Evolutionary conservation across 2,797 vertebrate species (phyloP).

Genomic region (Chiroxiphia lanceolata): DNA sequence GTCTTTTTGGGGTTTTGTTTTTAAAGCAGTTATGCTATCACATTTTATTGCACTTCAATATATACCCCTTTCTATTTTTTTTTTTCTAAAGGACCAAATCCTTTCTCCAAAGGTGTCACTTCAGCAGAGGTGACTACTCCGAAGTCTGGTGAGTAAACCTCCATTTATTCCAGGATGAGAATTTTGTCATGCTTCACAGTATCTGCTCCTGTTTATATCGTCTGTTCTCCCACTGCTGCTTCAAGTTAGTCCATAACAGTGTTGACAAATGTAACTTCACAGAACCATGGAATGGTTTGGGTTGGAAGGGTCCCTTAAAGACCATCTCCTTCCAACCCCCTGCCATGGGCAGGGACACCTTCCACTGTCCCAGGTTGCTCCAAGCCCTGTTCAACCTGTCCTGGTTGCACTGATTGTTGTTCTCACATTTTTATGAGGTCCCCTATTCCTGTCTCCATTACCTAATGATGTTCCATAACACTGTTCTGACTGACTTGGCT

Average conservation of each 20-base stretch:
- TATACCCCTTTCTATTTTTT: background rate
- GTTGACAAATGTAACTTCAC: background rate
- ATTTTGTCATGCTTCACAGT: background rate
- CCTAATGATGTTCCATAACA: background rate
- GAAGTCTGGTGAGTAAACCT: constrained; percentile 79
- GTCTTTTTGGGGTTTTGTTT: background rate
- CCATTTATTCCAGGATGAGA: background rate
- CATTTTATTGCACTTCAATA: background rate
- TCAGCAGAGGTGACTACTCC: constrained; percentile 70
- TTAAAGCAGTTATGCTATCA: background rate
- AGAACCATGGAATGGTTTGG: background rate
- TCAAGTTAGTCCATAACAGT: background rate
- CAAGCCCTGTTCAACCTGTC: rapidly evolving
- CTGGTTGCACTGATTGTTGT: background rate
- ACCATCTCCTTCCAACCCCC: background rate
- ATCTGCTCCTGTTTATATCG: background rate
- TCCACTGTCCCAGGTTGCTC: background rate
- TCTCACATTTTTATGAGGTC: background rate
- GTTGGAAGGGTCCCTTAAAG: background rate
- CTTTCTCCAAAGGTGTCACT: constrained; percentile 73
- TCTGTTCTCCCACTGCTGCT: background rate
- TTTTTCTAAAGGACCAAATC: constrained; percentile 76
- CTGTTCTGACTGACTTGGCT: background rate
- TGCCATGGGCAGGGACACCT: background rate
- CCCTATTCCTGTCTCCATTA: background rate